These are phyloP conservation scores for Phalacrocorax carbo DNA, from an alignment of 2,113 vertebrate species.

Conservation along the genomic window DNA sequence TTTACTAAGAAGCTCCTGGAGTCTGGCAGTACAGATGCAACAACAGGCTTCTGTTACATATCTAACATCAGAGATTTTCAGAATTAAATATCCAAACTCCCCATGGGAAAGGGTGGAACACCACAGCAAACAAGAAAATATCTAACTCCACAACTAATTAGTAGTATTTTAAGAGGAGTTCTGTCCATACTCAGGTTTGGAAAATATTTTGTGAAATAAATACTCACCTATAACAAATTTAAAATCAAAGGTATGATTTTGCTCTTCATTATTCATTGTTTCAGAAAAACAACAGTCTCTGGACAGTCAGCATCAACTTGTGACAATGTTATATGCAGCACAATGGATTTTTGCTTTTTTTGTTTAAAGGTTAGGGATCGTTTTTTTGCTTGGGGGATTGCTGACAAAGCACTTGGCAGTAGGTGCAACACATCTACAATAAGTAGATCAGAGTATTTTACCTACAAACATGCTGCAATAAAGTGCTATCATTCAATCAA, in stretches of 20 bases:
- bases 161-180: slow-evolving; percentile 22
- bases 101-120: not conserved
- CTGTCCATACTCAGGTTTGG: not conserved
- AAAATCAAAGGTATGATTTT: slow-evolving; percentile 32
- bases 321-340: slow-evolving; percentile 53
- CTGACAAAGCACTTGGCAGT: slow-evolving; percentile 71
- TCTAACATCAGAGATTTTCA: slow-evolving; percentile 5
- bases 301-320: slow-evolving; percentile 62
- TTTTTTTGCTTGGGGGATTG: slow-evolving; percentile 7
- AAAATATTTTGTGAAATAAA: slow-evolving; percentile 9
- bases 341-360: slow-evolving; percentile 37
- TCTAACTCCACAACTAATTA: not conserved
- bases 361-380: not conserved
- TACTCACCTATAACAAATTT: not conserved
- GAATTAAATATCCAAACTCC: not conserved
- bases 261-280: slow-evolving; percentile 6
- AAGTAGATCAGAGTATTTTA: slow-evolving; percentile 66
- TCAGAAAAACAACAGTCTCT: slow-evolving; percentile 46
- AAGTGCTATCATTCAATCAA: slow-evolving; percentile 69
- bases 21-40: slow-evolving; percentile 19
- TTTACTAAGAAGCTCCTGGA: not conserved
- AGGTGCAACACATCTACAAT: slow-evolving; percentile 36
- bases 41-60: not conserved
- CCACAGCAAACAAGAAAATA: not conserved
- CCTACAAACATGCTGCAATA: slow-evolving; percentile 71